Percentiles rank a stretch among this genome's conserved stretches.
phyloP scores from a whole-genome alignment of 2,797 vertebrate species.

The Paguma larvata region DNA sequence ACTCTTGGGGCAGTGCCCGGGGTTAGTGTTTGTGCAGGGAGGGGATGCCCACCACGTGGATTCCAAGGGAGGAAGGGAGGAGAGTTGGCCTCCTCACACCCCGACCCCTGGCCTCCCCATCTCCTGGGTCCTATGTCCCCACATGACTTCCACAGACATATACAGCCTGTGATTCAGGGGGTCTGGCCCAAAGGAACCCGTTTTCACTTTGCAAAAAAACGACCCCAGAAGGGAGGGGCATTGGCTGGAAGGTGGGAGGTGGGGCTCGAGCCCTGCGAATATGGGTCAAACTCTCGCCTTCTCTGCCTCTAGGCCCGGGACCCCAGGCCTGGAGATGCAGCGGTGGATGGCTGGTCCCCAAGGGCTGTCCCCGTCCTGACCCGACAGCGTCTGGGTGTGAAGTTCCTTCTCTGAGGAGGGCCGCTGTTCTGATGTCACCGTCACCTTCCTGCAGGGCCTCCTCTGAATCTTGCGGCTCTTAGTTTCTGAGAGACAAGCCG shows the following conservation, averaged over 20 bases:
- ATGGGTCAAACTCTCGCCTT: background rate
- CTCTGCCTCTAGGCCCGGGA: background rate
- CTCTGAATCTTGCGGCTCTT: background rate
- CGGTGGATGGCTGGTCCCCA: no score
- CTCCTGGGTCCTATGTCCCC: background rate
- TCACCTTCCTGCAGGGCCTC: background rate
- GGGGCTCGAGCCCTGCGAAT: background rate
- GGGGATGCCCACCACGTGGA: accelerated
- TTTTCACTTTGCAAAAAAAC: background rate
- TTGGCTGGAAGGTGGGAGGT: accelerated
- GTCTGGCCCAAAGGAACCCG: background rate
- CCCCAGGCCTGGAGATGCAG: accelerated
- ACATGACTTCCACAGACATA: no score
- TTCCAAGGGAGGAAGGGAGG: background rate
- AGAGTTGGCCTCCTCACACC: background rate
- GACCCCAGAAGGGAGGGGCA: accelerated
- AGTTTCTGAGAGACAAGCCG: background rate
- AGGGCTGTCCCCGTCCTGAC: accelerated
- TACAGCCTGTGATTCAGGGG: background rate
- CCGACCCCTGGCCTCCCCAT: background rate
- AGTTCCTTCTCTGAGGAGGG: background rate
- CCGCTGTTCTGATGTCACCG: background rate
- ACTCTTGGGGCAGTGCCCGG: accelerated
- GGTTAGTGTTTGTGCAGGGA: background rate
- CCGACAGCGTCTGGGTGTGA: background rate